Conservation (phyloP, 2,888 invertebrate genomes). For the Dicranocentrus wangi region DNA sequence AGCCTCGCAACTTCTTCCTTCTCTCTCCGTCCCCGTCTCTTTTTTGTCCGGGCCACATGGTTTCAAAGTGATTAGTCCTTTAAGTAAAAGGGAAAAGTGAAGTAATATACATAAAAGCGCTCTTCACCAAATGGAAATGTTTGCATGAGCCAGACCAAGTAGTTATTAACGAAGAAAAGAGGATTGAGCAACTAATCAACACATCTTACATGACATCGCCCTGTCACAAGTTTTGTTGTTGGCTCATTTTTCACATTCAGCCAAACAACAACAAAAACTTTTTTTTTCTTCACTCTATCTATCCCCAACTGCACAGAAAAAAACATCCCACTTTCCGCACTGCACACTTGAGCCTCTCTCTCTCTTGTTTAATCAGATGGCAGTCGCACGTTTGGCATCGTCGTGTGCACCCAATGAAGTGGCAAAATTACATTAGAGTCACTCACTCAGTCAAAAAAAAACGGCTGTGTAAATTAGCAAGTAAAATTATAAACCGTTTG, state of each 20-base stretch:
- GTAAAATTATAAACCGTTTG: constrained; percentile 6
- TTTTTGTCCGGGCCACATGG: background rate
- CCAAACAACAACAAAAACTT: constrained; percentile 4
- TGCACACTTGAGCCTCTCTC: background rate
- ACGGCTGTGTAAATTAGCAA: constrained; percentile 12
- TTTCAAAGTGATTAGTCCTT: background rate
- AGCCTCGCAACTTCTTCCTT: no score
- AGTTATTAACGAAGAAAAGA: background rate
- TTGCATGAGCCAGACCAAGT: background rate
- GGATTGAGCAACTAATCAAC: constrained; percentile 23
- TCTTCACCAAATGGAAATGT: background rate
- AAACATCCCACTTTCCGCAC: background rate
- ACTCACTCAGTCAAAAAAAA: constrained; percentile 1
- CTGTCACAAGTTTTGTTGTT: constrained; percentile 22
- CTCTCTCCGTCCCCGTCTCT: background rate
- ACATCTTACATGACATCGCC: constrained; percentile 23
- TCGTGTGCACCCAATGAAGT: constrained; percentile 1
- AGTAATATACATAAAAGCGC: background rate
- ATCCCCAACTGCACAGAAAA: background rate
- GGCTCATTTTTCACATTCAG: constrained; percentile 3
- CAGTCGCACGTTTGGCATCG: background rate
- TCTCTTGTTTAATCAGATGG: background rate
- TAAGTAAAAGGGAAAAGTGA: background rate
- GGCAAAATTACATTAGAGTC: constrained; percentile 11
- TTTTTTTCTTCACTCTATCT: no score